phyloP scores from a whole-genome alignment of 2,888 invertebrate genomes.

The Seladonia tumulorum region DNA sequence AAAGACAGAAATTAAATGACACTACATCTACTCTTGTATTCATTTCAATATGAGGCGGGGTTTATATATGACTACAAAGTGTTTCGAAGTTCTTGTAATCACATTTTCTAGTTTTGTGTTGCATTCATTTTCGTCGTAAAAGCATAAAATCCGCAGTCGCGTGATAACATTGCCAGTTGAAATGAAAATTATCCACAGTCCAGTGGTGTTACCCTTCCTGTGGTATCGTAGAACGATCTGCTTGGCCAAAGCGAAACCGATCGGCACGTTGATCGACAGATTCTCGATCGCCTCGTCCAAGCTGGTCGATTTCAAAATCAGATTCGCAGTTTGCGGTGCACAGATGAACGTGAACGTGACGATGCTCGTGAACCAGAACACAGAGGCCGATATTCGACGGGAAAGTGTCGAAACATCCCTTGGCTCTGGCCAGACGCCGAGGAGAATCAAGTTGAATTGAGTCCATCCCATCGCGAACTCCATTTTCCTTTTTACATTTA shows the following conservation, averaged over 20 bases:
- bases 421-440: conserved; percentile 71
- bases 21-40: neutral
- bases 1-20: too few relatives aligned
- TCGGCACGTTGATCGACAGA: conserved; percentile 62
- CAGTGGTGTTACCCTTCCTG: conserved; percentile 42
- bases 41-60: neutral
- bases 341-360: conserved; percentile 51
- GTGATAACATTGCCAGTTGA: neutral
- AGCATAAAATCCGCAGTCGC: too few relatives aligned
- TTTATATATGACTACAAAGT: too few relatives aligned
- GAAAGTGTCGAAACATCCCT: neutral
- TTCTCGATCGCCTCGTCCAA: conserved; percentile 62
- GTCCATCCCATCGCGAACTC: conserved; percentile 61
- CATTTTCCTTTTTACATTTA: conserved; percentile 27
- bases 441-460: conserved; percentile 53
- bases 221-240: conserved; percentile 48
- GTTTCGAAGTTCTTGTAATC: too few relatives aligned
- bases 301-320: conserved; percentile 40
- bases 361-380: conserved; percentile 49
- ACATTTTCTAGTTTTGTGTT: neutral
- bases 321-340: conserved; percentile 50
- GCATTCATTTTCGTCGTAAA: too few relatives aligned
- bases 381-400: conserved; percentile 21
- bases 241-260: conserved; percentile 52
- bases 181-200: neutral